Evolutionary conservation across 2,888 invertebrate species (phyloP).

Genomic region (Epicampocera succincta): DNA sequence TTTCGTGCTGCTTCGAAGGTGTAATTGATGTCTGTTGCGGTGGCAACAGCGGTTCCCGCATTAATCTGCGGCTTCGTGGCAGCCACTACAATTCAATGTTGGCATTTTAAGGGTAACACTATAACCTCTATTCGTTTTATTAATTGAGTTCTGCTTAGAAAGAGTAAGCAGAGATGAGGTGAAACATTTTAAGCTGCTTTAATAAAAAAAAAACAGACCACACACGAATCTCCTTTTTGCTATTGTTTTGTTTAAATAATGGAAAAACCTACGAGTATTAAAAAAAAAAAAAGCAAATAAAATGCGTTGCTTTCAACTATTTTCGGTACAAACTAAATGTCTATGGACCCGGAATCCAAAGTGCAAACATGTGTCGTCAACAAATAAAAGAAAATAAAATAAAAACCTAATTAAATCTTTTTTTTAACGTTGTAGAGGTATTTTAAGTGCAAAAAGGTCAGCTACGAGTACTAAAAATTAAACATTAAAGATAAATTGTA

Average conservation of each 20-base stretch:
- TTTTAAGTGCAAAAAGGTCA: too few species aligned
- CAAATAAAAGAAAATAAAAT: too few species aligned
- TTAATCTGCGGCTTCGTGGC: not conserved
- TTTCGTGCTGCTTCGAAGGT: constrained; percentile 12
- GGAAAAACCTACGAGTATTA: not conserved
- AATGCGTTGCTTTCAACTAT: not conserved
- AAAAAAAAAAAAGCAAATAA: not conserved
- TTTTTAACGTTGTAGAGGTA: too few species aligned
- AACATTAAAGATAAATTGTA: too few species aligned
- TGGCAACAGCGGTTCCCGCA: not conserved
- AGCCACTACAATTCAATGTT: not conserved
- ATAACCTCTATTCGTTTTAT: constrained; percentile 14
- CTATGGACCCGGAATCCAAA: too few species aligned
- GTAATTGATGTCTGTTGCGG: not conserved
- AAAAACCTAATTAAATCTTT: too few species aligned
- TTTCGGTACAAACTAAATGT: too few species aligned
- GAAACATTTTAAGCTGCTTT: constrained; percentile 1
- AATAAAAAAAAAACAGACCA: constrained; percentile 41
- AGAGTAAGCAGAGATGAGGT: not conserved
- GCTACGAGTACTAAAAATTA: too few species aligned
- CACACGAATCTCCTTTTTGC: constrained; percentile 15
- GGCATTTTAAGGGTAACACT: constrained; percentile 39
- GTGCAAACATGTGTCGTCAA: too few species aligned
- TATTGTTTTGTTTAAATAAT: not conserved
- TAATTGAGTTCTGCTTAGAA: constrained; percentile 11